Percentiles rank a stretch among this genome's conserved stretches.
Conservation (phyloP, 1,140 invertebrate genomes). For the Zaprionus davidi region DNA sequence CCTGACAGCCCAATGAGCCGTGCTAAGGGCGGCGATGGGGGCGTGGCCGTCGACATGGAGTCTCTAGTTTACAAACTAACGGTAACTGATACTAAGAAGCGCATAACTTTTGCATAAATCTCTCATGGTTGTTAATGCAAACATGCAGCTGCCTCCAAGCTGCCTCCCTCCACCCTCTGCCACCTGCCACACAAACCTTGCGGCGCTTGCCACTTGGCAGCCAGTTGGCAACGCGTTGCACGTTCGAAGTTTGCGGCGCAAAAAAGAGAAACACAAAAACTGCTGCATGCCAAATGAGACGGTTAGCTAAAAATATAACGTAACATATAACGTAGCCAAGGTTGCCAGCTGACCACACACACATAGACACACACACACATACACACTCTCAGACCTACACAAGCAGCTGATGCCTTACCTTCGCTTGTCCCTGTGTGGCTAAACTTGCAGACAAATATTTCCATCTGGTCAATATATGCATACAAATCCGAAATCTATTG, state of each 20-base stretch:
- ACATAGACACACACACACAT: neutral
- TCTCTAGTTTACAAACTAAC: neutral
- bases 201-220: slow-evolving; percentile 1
- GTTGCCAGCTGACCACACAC: slow-evolving; percentile 24
- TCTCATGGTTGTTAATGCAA: slow-evolving; percentile 67
- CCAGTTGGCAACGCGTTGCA: slow-evolving; percentile 40
- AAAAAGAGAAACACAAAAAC: slow-evolving; percentile 20
- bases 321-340: slow-evolving; percentile 6
- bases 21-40: neutral
- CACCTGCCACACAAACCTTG: neutral
- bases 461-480: slow-evolving; percentile 20
- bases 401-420: slow-evolving; percentile 24
- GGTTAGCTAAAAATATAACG: slow-evolving; percentile 64
- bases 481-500: slow-evolving; percentile 37
- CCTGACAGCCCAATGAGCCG: slow-evolving; percentile 41
- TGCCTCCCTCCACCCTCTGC: neutral
- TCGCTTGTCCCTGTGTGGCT: neutral
- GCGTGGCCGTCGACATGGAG: neutral
- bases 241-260: slow-evolving; percentile 55
- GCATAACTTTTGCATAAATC: slow-evolving; percentile 74
- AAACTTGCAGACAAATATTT: slow-evolving; percentile 29
- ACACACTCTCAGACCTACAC: neutral
- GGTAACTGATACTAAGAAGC: slow-evolving; percentile 50
- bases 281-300: slow-evolving; percentile 56
- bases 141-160: slow-evolving; percentile 28